Conservation (phyloP, 1,140 invertebrate species). For the Hirudo medicinalis region DNA sequence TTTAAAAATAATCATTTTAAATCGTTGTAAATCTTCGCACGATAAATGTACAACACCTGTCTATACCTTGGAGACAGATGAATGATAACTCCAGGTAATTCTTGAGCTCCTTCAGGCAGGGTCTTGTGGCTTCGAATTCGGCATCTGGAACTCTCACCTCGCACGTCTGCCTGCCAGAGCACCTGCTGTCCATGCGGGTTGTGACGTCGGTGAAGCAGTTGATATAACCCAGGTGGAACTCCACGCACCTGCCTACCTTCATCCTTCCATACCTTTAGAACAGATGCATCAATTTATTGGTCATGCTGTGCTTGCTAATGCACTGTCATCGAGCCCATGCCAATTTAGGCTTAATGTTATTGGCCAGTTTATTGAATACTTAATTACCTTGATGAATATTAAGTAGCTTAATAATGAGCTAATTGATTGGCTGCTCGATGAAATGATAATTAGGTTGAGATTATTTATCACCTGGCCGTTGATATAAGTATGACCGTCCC, state of each 20-base stretch:
- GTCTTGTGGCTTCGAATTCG: conserved; percentile 4
- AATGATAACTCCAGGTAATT: neutral
- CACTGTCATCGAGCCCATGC: too few relatives aligned
- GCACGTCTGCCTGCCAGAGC: neutral
- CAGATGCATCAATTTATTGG: too few relatives aligned
- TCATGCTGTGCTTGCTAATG: too few relatives aligned
- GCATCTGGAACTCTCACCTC: conserved; percentile 6
- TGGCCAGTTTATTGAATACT: too few relatives aligned
- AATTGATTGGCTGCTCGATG: too few relatives aligned
- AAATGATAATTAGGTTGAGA: too few relatives aligned
- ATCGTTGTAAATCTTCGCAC: too few relatives aligned
- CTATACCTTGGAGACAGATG: conserved; percentile 5
- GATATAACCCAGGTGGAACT: conserved; percentile 4
- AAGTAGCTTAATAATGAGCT: too few relatives aligned
- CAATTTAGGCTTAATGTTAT: too few relatives aligned
- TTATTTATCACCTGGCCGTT: neutral
- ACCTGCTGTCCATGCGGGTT: conserved; percentile 2
- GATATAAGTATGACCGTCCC: neutral
- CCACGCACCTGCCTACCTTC: conserved; percentile 1
- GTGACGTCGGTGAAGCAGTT: conserved; percentile 8
- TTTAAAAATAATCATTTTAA: too few relatives aligned
- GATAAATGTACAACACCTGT: neutral
- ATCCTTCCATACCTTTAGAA: neutral
- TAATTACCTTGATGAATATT: too few relatives aligned
- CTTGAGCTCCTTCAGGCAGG: conserved; percentile 12